phyloP scores from a whole-genome alignment of 2,888 invertebrate genomes.

The Troilus luridus region DNA sequence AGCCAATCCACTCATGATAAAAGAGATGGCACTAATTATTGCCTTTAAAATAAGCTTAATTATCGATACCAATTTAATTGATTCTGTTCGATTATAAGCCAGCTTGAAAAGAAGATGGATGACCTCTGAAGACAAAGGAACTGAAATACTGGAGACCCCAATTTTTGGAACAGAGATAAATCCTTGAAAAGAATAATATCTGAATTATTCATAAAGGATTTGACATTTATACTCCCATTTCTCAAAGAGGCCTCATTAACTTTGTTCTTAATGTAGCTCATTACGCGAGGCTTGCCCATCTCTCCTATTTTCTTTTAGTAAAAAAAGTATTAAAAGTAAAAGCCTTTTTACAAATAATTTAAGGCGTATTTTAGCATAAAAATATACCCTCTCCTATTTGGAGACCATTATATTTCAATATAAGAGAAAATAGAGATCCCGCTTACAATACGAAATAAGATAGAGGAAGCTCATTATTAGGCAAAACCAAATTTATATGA shows the following conservation, averaged over 20 bases:
- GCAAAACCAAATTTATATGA: too few species aligned
- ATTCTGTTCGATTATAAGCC: neutral
- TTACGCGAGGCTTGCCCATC: neutral
- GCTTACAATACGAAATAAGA: too few species aligned
- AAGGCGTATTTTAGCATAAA: too few species aligned
- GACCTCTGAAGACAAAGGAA: neutral
- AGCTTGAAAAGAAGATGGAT: neutral
- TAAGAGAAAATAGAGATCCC: too few species aligned
- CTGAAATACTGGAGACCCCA: neutral
- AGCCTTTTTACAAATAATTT: neutral
- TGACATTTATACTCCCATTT: conserved; percentile 16
- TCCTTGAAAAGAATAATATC: conserved; percentile 31
- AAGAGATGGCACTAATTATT: too few species aligned
- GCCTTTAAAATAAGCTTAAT: neutral
- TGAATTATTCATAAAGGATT: conserved; percentile 33
- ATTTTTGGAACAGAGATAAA: conserved; percentile 4
- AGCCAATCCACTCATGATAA: too few species aligned
- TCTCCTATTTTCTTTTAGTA: neutral
- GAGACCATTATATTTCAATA: too few species aligned
- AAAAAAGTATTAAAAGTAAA: neutral
- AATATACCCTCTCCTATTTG: too few species aligned
- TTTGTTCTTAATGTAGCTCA: conserved; percentile 28
- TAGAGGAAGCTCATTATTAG: too few species aligned
- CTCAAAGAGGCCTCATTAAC: conserved; percentile 15
- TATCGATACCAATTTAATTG: neutral